Percentiles rank a stretch among this genome's conserved stretches.
phyloP scores from a whole-genome alignment of 2,888 invertebrate genomes.

The Lasioglossum marginatum region DNA sequence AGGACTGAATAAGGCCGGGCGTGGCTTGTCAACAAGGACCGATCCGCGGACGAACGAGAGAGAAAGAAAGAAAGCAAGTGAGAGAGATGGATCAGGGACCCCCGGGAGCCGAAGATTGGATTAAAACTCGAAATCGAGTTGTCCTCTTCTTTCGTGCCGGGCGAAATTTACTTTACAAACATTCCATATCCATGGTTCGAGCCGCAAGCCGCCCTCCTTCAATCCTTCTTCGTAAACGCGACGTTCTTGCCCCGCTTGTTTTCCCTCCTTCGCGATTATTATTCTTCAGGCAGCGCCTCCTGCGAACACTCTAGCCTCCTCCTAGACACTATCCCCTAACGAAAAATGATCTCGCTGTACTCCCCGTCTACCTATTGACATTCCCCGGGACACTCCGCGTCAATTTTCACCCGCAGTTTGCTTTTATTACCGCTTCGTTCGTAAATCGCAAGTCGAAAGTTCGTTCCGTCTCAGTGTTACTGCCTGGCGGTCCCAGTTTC shows the following conservation, averaged over 20 bases:
- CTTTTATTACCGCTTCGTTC: not conserved
- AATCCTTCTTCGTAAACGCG: not conserved
- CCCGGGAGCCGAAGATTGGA: slow-evolving; percentile 73
- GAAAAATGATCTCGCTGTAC: not conserved
- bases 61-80: not conserved
- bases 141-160: slow-evolving; percentile 64
- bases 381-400: not conserved
- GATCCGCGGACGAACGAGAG: slow-evolving; percentile 2
- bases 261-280: slow-evolving; percentile 19
- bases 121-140: slow-evolving; percentile 82
- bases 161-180: slow-evolving; percentile 81
- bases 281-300: not conserved
- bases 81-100: slow-evolving; percentile 31
- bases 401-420: not conserved
- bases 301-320: not conserved
- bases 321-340: not conserved
- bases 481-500: not conserved
- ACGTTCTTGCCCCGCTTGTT: not conserved
- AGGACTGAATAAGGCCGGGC: slow-evolving; percentile 27
- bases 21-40: slow-evolving; percentile 47
- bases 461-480: not conserved
- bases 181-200: slow-evolving; percentile 71
- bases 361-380: not conserved
- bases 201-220: slow-evolving; percentile 3
- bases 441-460: not conserved